Percentiles rank a stretch among this genome's conserved stretches.
Evolutionary conservation across 2,797 vertebrate species (phyloP).

Genomic region (Sciaenops ocellatus): DNA sequence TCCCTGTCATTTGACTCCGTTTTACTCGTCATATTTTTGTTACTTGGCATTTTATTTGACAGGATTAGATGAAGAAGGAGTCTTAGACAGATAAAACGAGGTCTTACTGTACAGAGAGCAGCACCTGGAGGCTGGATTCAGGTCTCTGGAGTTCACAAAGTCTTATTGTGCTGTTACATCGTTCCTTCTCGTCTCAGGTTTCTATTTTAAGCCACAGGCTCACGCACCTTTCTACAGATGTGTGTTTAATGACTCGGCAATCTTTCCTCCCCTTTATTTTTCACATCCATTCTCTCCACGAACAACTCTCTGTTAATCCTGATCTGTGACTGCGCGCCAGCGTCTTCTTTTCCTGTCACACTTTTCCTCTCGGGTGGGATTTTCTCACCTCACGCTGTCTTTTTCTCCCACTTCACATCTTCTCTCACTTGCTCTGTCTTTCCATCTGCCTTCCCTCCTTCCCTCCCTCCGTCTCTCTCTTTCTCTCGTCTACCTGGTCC

Average conservation of each 20-base stretch:
- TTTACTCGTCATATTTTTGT: not conserved
- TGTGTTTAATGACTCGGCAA: slow-evolving; percentile 26
- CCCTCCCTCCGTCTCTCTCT: not conserved
- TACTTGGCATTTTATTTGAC: slow-evolving; percentile 29
- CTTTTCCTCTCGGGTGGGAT: slow-evolving; percentile 29
- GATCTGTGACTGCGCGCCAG: slow-evolving; percentile 8
- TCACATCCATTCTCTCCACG: slow-evolving; percentile 1
- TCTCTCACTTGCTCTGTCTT: slow-evolving; percentile 9
- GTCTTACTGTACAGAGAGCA: slow-evolving; percentile 27
- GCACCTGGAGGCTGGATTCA: slow-evolving; percentile 20
- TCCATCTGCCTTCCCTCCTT: slow-evolving; percentile 20
- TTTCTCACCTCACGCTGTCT: slow-evolving; percentile 47
- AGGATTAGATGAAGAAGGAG: slow-evolving; percentile 20
- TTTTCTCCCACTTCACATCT: slow-evolving; percentile 9
- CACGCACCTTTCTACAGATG: slow-evolving; percentile 5
- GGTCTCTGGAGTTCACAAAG: slow-evolving; percentile 30
- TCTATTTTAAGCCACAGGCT: slow-evolving; percentile 43
- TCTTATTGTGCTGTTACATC: slow-evolving; percentile 5
- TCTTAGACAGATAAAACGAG: slow-evolving; percentile 25
- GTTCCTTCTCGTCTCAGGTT: slow-evolving; percentile 22
- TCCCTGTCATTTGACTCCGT: not conserved
- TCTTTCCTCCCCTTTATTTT: slow-evolving; percentile 21
- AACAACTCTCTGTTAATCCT: slow-evolving; percentile 15
- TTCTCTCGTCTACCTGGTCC: slow-evolving; percentile 10
- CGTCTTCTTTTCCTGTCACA: slow-evolving; percentile 27